Conservation (phyloP, 2,888 invertebrate genomes). For the Ennomos erosarius region DNA sequence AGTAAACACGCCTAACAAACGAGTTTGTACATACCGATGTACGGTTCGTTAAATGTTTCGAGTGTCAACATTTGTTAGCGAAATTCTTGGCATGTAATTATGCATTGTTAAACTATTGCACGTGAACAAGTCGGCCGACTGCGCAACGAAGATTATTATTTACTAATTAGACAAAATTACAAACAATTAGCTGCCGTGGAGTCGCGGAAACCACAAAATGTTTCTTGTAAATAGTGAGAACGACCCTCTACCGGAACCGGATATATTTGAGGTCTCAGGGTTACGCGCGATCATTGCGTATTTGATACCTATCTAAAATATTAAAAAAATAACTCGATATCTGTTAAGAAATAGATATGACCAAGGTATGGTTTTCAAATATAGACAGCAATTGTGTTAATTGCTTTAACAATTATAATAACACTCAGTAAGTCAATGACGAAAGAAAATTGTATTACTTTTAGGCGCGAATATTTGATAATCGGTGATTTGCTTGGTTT, state of each 20-base stretch:
- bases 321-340: slow-evolving; percentile 1
- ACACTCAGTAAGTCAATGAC: slow-evolving; percentile 8
- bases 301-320: slow-evolving; percentile 3
- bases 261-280: slow-evolving; percentile 70
- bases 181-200: slow-evolving; percentile 58
- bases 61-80: slow-evolving; percentile 38
- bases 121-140: slow-evolving; percentile 47
- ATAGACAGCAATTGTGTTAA: slow-evolving; percentile 13
- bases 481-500: background rate
- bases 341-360: slow-evolving; percentile 11
- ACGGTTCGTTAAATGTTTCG: slow-evolving; percentile 37
- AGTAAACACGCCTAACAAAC: slow-evolving; percentile 17
- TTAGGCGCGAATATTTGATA: background rate
- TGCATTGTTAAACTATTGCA: slow-evolving; percentile 49
- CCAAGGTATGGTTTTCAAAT: slow-evolving; percentile 23
- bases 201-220: slow-evolving; percentile 71
- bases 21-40: slow-evolving; percentile 33
- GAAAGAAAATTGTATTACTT: slow-evolving; percentile 17
- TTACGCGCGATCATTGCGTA: slow-evolving; percentile 39
- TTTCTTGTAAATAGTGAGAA: slow-evolving; percentile 74
- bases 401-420: slow-evolving; percentile 15
- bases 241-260: slow-evolving; percentile 77
- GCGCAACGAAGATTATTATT: slow-evolving; percentile 57
- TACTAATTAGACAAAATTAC: slow-evolving; percentile 60
- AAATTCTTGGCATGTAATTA: slow-evolving; percentile 59